Base-by-base conservation (phyloP, 2,113 vertebrate species). In the Trematocara macrostoma region DNA sequence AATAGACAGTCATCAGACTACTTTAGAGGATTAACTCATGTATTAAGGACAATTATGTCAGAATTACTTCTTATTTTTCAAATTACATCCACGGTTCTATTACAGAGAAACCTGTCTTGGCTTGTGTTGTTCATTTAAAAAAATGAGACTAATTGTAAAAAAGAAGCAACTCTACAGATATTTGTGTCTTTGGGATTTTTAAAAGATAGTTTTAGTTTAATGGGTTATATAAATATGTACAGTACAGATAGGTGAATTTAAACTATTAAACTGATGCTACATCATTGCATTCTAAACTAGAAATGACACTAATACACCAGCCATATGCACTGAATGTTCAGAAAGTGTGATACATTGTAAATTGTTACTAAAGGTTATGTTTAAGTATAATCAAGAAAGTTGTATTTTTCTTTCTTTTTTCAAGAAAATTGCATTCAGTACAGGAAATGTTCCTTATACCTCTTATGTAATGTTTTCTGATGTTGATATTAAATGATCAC, bases 281-380 rank as follows among this genome's bases (percentile, higher is more conserved):
- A 8, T 38, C 34, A 38, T 8, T 64, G 18, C 10, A 12, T 64
- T 38, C 3, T 64, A 64, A 38, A 64, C 34, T n/a, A 64, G 34
- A 0, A 64, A 38, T 38, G 2, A 38, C 6, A 38, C 18, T 38
- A n/a, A 64, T 20, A 0, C 18, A 64, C 59, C 34, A 38, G 34
- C 34, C 18, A 38, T 11, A 64, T 64, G 34, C 10, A 64, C 34
- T n/a, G 59, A 1, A 64, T 38, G 18, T 38, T 64, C 34, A 38
- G 59, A 64, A 59, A 31, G 26, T 59, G 26, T 31, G 59, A 12
- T n/a, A 1, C 31, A 64, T 35, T 34, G 26, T 4, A 1, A 64
- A 64, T 4, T 64, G 59, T 5, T 38, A 64, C 0, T 64, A 1
- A 12, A 38, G 34, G 6, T 38, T 64, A 38, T 64, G 59, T 64